A percentile compares a stretch with the other conserved stretches of the same genome.
phyloP scores from a whole-genome alignment of 2,797 vertebrate species.

The Dendrocincla fuliginosa region DNA sequence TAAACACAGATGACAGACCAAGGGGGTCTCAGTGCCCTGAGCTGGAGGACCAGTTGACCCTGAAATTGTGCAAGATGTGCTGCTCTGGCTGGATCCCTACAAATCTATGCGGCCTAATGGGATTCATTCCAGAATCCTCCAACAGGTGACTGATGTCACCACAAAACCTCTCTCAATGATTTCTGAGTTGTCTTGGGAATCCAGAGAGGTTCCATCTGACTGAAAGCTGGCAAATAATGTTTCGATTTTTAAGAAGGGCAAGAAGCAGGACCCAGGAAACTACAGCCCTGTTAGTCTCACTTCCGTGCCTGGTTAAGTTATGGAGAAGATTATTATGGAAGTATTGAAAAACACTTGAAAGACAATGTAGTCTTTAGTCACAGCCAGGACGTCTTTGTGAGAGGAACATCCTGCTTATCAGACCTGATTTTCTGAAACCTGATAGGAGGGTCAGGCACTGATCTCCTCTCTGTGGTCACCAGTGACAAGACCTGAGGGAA shows the following conservation, averaged over 20 bases:
- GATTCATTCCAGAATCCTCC: background rate
- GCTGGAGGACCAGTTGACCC: background rate
- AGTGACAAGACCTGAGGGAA: background rate
- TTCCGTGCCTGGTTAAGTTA: background rate
- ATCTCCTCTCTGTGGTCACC: background rate
- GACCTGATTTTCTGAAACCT: background rate
- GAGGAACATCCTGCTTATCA: background rate
- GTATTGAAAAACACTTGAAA: background rate
- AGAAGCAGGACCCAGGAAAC: background rate
- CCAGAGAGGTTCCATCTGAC: background rate
- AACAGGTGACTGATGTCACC: background rate
- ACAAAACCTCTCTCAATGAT: background rate
- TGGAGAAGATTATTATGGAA: background rate
- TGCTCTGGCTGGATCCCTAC: background rate
- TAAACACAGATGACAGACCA: background rate
- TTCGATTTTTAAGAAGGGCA: background rate
- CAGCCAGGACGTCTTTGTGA: background rate
- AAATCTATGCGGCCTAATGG: background rate
- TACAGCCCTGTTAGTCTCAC: background rate
- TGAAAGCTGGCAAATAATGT: background rate
- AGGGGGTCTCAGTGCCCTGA: background rate
- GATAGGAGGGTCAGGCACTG: background rate
- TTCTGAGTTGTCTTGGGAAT: background rate
- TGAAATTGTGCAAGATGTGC: background rate
- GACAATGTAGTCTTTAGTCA: background rate